Evolutionary conservation across 2,113 vertebrate species (phyloP).

Genomic region (Ammodytes marinus): DNA sequence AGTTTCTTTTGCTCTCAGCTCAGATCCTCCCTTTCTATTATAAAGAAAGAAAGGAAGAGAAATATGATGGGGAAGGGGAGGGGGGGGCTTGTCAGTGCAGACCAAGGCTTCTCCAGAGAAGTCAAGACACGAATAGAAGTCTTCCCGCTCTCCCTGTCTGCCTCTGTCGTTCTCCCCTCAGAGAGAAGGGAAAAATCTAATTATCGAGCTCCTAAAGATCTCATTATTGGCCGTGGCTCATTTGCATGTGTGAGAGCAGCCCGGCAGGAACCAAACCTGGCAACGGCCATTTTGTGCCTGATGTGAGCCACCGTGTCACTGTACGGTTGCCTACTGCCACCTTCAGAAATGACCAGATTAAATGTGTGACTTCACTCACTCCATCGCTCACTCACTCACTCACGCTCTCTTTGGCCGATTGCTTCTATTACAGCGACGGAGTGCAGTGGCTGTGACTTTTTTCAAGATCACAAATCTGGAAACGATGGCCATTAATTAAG

Average conservation of each 20-base stretch:
- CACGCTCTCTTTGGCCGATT: conserved; percentile 29
- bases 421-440: conserved; percentile 43
- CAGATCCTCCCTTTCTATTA: conserved; percentile 72
- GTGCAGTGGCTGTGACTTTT: conserved; percentile 20
- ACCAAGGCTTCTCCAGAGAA: conserved; percentile 70
- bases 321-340: conserved; percentile 56
- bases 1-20: conserved; percentile 71
- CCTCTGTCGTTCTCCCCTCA: conserved; percentile 67
- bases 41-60: conserved; percentile 74
- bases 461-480: conserved; percentile 27
- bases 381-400: conserved; percentile 15
- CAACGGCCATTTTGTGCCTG: conserved; percentile 81
- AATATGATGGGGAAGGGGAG: conserved; percentile 68
- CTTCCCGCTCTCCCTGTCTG: conserved; percentile 69
- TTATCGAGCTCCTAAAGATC: conserved; percentile 84
- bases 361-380: conserved; percentile 47
- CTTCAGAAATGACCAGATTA: conserved; percentile 67
- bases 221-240: conserved; percentile 82
- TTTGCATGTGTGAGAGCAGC: conserved; percentile 82
- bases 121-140: conserved; percentile 74
- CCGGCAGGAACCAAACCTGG: conserved; percentile 74
- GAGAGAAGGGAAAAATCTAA: conserved; percentile 80
- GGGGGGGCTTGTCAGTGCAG: conserved; percentile 60
- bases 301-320: conserved; percentile 59
- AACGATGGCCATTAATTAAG: conserved; percentile 28